Evolutionary conservation across 53 echinoderm and acorn worm genomes (phyloP).

Genomic region (Glandiceps talaboti): DNA sequence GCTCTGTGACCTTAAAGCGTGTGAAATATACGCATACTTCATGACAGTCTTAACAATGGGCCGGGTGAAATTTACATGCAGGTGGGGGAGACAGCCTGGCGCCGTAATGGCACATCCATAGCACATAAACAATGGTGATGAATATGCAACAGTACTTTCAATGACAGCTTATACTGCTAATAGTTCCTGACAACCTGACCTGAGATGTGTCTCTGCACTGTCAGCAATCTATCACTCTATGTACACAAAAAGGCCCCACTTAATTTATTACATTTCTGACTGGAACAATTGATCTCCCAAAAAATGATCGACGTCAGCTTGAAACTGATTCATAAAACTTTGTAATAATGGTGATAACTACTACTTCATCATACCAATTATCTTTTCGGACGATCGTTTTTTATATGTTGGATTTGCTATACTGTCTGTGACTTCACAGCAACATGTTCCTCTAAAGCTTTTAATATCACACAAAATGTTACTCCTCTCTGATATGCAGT

Average conservation of each 20-base stretch:
- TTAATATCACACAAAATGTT: no score
- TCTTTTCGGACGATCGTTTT: no score
- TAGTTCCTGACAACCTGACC: neutral
- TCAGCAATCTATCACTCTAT: neutral
- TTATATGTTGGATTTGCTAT: no score
- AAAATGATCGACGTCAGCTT: neutral
- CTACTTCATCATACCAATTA: no score
- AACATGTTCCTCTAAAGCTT: no score
- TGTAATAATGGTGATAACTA: no score
- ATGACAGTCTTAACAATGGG: neutral
- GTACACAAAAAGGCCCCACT: neutral
- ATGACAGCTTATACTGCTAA: neutral
- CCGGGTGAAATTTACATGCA: neutral
- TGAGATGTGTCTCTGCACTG: neutral
- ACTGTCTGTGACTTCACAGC: no score
- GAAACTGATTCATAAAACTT: neutral
- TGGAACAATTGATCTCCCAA: neutral
- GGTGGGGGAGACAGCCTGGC: neutral
- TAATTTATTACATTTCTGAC: neutral
- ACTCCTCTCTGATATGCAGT: no score
- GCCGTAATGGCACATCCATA: neutral
- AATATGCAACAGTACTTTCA: neutral
- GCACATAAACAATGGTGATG: neutral
- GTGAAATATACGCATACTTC: neutral
- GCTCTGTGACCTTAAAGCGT: neutral